Percentiles rank a stretch among this genome's conserved stretches.
These are phyloP conservation scores for Riparia riparia DNA, from an alignment of 2,113 vertebrate species.

Conservation along the genomic window DNA sequence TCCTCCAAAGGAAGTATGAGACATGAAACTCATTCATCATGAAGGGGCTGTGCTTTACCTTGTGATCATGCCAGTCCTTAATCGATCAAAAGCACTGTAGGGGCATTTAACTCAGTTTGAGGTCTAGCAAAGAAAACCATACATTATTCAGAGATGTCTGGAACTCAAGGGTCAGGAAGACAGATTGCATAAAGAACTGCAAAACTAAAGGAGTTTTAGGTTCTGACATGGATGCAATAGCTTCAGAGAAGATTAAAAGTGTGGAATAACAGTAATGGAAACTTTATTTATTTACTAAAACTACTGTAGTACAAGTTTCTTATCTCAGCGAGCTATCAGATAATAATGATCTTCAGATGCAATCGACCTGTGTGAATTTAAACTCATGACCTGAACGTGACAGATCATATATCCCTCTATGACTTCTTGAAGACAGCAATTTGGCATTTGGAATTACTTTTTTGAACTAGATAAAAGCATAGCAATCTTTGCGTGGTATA, in stretches of 20 bases:
- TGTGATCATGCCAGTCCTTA: neutral
- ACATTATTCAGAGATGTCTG: constrained; percentile 12
- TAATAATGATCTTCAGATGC: neutral
- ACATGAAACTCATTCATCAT: neutral
- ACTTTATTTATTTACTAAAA: neutral
- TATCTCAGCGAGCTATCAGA: neutral
- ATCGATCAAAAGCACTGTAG: neutral
- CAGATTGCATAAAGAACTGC: neutral
- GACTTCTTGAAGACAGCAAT: neutral
- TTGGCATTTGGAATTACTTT: neutral
- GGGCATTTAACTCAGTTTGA: neutral
- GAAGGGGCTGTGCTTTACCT: neutral
- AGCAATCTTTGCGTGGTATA: neutral
- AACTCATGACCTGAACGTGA: neutral
- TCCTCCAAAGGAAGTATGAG: neutral
- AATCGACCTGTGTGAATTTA: neutral
- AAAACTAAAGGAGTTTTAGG: neutral
- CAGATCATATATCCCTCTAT: neutral
- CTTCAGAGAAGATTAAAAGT: neutral
- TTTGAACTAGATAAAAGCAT: neutral
- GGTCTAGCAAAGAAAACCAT: neutral
- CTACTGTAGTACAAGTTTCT: neutral
- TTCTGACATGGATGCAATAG: neutral
- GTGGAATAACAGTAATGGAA: neutral
- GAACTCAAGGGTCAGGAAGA: neutral